Conservation (phyloP, 2,113 vertebrate species). For the Hepsetus odoe region DNA sequence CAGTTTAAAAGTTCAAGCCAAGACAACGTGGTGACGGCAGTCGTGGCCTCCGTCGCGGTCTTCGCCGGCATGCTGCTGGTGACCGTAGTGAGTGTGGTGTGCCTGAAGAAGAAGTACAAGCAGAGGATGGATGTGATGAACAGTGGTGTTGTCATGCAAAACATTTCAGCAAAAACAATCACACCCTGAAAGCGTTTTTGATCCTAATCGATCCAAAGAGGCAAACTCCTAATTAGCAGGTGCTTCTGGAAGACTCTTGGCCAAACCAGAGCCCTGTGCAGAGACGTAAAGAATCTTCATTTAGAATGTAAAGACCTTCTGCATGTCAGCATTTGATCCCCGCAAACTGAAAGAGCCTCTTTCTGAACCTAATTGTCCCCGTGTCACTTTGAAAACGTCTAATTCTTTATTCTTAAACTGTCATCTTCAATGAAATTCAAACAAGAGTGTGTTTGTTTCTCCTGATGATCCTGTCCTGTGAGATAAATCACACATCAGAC, state of each 20-base stretch:
- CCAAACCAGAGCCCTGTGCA: background rate
- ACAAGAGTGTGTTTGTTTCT: too few relatives aligned
- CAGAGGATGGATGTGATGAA: background rate
- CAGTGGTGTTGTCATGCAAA: background rate
- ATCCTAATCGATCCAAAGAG: background rate
- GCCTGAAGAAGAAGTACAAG: slow-evolving; percentile 70
- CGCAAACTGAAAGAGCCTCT: too few relatives aligned
- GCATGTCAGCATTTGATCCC: background rate
- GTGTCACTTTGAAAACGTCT: background rate
- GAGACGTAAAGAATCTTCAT: background rate
- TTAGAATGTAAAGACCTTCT: background rate
- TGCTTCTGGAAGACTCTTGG: background rate
- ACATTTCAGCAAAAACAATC: background rate
- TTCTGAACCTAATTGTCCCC: background rate
- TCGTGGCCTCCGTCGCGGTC: slow-evolving; percentile 66
- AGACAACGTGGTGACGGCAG: slow-evolving; percentile 75
- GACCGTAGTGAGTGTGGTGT: slow-evolving; percentile 64
- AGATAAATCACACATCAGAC: too few relatives aligned
- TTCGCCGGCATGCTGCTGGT: slow-evolving; percentile 72
- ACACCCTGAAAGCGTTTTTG: background rate
- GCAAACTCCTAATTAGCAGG: background rate
- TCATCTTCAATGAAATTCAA: too few relatives aligned
- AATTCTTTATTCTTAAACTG: too few relatives aligned
- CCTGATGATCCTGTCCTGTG: too few relatives aligned
- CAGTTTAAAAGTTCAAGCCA: slow-evolving; percentile 75